Evolutionary conservation across 2,888 invertebrate species (phyloP), one percentile per base, ranked within the genome.

Genomic region (Drosophila borborema): DNA sequence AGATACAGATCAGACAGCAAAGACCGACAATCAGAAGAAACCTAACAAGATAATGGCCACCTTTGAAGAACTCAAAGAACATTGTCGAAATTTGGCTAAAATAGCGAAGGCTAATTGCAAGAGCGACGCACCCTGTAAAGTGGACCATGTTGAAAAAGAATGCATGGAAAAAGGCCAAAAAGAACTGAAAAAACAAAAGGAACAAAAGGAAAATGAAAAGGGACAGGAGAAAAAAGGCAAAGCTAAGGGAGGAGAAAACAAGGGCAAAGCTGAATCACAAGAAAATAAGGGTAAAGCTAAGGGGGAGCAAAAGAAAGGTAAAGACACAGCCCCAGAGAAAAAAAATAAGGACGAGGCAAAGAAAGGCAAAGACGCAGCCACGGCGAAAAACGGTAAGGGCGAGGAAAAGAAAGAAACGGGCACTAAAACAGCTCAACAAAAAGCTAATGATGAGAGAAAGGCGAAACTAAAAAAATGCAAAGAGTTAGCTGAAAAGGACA

Each of bases 51-150:
- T 60, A 53, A 43, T 72, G 48, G 54, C 77, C 34, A 51, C 34
- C 18, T 51, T 51, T 16, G 73, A 61, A 53, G 51, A 51, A 5
- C 51, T 51, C 12, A 36, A 59, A n/a, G 41, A 77, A 20, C 59
- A 77, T 40, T 58, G 64, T 34, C 59, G 40, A 8, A 59, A 74
- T 9, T 45, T 46, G 48, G 68, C 61, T 4, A 61, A 12, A 28
- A 41, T 23, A 14, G 51, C 51, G 14, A 51, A 51, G 36, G 51
- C 51, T 20, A 36, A 36, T 14, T 51, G 51, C 51, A 51, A 51
- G 8, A 8, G 1, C 7, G 18, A 20, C n/a, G 18, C 51, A 20
- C 34, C 34, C 14, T 51, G 51, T 36, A 20, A 51, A 36, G n/a
- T 34, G 8, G 51, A 51, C 7, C 34, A 51, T 34, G 14, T 51